Evolutionary conservation across 2,888 invertebrate genomes (phyloP), one percentile per base, ranked within the genome.

Genomic region (Ceratothoa steindachneri): DNA sequence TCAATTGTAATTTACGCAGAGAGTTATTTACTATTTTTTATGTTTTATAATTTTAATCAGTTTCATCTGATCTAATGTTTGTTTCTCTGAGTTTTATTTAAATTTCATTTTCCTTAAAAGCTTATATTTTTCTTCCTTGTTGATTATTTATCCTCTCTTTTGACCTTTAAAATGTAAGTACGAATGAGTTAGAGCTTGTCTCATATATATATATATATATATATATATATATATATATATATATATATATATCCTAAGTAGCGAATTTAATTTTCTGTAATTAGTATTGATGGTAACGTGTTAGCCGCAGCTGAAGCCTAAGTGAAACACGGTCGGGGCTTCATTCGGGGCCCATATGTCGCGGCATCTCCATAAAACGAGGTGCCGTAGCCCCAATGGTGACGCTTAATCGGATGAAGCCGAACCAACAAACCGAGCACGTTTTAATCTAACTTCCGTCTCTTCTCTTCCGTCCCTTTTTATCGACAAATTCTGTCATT

Each of bases 401-500:
- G 60, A 2, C 12, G 60, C 27, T 24, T 60, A 60, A 60, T 60
- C 60, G 22, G 60, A 60, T 60, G 27, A 60, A 60, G 24, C 60
- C 60, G 60, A 60, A 60, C 60, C 24, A 60, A 60, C 60, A 60
- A 60, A 60, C 60, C 60, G 27, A 60, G 22, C 22, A n/a, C 22
- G 60, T 24, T 60, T 24, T 60, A 60, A 60, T 60, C 60, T 60
- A 60, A 60, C 60, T 60, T 60, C 60, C 60, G 60, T 24, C 27
- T 60, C 24, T 60, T 60, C 60, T 7, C 60, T n/a, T 24, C 22
- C 60, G n/a, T 24, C 60, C 60, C 24, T 60, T 60, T 22, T 60
- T 60, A 60, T 60, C 60, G 60, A 60, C 60, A 60, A 60, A 60
- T 60, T 60, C 60, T 60, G 60, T 60, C 60, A 60, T 60, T 60